Base-by-base conservation (phyloP, 2,888 invertebrate genomes). In the Plebejus anna region DNA sequence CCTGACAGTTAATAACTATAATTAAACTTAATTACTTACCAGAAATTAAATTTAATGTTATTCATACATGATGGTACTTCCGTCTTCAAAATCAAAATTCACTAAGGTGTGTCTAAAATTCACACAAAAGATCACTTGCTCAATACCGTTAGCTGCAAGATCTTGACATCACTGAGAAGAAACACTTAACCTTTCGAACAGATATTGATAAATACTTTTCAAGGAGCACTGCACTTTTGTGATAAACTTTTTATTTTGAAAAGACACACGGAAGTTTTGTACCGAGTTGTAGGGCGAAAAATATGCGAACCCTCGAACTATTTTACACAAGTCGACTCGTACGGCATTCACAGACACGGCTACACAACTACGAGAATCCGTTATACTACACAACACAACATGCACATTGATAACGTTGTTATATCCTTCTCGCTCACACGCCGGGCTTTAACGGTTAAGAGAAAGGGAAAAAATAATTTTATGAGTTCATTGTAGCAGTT, bases 81-180 rank as follows among this genome's bases (percentile, higher is more conserved):
- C 86, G 88, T 85, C 83, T 82, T 82, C 83, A 83, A 82, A 82
- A 83, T 78, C 80, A 79, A 85, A 85, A 88, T 87, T 87, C 84
- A 85, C 78, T 83, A 85, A 90, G 89, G 89, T 87, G 87, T 88
- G 89, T 86, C 87, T 86, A 84, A 85, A 88, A 89, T 86, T 88
- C 84, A 88, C 84, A 88, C 82, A 82, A 84, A 86, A 88, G 87
- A 89, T 89, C 88, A 88, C 84, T 83, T 86, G 82, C 81, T 81
- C 81, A 81, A 83, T 90, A 88, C 91, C 91, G 91, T 91, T 91
- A 91, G 81, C 79, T 73, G 77, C 83, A 84, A 82, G 81, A 82
- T 82, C 83, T 84, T 79, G 78, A 80, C 81, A 85, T 84, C 85
- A 84, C 83, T 77, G 81, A 82, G 76, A 59, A 78, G 78, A 72